Percentiles rank a stretch among this genome's conserved stretches.
These are phyloP conservation scores for Scaptomyza hsui DNA, from an alignment of 1,140 invertebrate genomes.

Conservation along the genomic window DNA sequence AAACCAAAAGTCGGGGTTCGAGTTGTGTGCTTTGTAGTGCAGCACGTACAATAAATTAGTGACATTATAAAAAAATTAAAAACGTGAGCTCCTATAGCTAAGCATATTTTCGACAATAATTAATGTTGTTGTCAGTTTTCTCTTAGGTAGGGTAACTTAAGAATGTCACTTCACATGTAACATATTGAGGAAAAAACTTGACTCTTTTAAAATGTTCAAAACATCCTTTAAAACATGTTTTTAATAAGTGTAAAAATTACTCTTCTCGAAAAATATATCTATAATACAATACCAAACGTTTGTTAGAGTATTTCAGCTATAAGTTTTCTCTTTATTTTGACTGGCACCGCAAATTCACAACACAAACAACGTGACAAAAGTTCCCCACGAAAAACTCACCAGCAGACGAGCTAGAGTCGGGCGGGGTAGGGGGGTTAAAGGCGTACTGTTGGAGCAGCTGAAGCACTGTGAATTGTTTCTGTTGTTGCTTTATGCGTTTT, in stretches of 20 bases:
- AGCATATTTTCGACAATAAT: slow-evolving; percentile 68
- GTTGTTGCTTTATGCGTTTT: slow-evolving; percentile 64
- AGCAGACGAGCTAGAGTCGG: slow-evolving; percentile 7
- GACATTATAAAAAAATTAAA: slow-evolving; percentile 82
- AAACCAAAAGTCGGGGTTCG: slow-evolving; percentile 18
- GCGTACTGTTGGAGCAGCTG: slow-evolving; percentile 31
- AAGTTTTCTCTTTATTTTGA: slow-evolving; percentile 12
- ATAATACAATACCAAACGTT: neutral
- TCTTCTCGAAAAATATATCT: no score
- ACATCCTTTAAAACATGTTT: no score
- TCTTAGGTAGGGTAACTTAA: neutral
- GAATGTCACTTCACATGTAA: neutral
- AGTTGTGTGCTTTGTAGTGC: slow-evolving; percentile 71
- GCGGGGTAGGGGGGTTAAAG: neutral
- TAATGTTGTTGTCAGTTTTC: slow-evolving; percentile 21
- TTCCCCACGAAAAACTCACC: slow-evolving; percentile 17
- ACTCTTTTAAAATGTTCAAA: no score
- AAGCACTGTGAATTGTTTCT: slow-evolving; percentile 52
- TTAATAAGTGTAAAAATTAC: no score
- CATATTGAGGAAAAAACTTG: neutral
- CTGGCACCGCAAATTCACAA: slow-evolving; percentile 61
- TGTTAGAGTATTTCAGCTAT: slow-evolving; percentile 2
- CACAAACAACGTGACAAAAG: slow-evolving; percentile 72
- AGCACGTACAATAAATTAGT: slow-evolving; percentile 82
- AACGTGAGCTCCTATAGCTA: slow-evolving; percentile 70